phyloP scores from a whole-genome alignment of 2,797 vertebrate species.

The Micrastur ruficollis region DNA sequence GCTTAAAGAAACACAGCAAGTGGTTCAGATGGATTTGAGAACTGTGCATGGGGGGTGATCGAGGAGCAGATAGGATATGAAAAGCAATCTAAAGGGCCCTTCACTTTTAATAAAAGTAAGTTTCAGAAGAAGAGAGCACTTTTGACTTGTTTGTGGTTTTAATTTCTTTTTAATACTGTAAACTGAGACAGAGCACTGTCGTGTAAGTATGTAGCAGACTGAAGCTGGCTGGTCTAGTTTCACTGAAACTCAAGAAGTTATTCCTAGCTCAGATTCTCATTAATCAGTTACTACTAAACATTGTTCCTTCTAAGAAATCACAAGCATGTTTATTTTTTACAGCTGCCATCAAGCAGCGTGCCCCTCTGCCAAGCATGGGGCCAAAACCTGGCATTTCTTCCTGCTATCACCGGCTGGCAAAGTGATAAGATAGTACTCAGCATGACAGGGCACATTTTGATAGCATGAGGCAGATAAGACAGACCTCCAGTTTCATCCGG shows the following conservation, averaged over 20 bases:
- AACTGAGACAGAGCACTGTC: background rate
- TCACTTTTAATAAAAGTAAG: background rate
- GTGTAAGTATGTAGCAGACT: background rate
- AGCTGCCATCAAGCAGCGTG: background rate
- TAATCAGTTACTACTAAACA: background rate
- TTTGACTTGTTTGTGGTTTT: background rate
- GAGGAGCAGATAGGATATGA: background rate
- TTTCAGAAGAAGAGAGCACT: background rate
- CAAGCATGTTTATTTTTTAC: background rate
- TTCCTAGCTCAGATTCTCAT: background rate
- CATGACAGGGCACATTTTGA: background rate
- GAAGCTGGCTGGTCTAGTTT: background rate
- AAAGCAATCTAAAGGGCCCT: background rate
- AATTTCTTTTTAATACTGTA: background rate
- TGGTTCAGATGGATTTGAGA: background rate
- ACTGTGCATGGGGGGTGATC: rapidly evolving
- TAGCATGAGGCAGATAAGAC: background rate
- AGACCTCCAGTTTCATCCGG: background rate
- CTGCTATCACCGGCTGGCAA: background rate
- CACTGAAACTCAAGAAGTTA: background rate
- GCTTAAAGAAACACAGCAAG: background rate
- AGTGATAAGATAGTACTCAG: background rate
- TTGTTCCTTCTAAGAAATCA: background rate
- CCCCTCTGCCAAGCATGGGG: rapidly evolving
- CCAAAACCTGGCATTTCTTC: background rate